Evolutionary conservation across 1,140 invertebrate species (phyloP).

Genomic region (Tetramorium simillimum): DNA sequence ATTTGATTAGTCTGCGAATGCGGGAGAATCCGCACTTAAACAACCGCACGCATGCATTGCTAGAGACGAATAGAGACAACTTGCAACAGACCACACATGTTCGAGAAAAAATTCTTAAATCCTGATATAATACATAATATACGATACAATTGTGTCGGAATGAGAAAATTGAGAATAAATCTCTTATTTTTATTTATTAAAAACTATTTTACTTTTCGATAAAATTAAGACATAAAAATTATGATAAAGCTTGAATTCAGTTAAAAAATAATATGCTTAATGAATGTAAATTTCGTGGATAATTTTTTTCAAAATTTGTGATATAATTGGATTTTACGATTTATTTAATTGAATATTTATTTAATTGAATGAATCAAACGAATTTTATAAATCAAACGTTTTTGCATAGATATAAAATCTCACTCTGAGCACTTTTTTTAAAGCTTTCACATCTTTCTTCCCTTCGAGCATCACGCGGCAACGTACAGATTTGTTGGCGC

Average conservation of each 20-base stretch:
- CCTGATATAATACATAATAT: constrained; percentile 3
- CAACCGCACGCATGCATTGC: constrained; percentile 48
- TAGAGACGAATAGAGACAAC: constrained; percentile 16
- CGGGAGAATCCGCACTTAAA: constrained; percentile 63
- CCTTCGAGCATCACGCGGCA: constrained; percentile 11
- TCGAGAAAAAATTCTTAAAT: constrained; percentile 42
- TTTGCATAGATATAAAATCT: background rate
- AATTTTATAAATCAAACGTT: background rate
- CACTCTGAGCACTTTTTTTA: background rate
- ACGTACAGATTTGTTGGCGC: constrained; percentile 40
- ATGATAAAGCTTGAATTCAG: background rate
- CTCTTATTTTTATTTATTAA: background rate
- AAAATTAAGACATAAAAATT: background rate
- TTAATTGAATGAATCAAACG: too few species aligned
- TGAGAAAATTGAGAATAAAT: background rate
- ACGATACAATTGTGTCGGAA: background rate
- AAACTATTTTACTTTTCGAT: background rate
- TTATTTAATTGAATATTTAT: too few species aligned
- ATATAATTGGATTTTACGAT: background rate
- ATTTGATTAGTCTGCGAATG: constrained; percentile 81
- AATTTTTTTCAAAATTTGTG: background rate
- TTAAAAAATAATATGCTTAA: background rate
- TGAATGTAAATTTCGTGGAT: background rate
- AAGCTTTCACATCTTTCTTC: background rate
- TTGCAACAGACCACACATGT: constrained; percentile 49